Evolutionary conservation across 2,888 invertebrate genomes (phyloP), one percentile per base, ranked within the genome.

Genomic region (Sinhomidia bicolor): DNA sequence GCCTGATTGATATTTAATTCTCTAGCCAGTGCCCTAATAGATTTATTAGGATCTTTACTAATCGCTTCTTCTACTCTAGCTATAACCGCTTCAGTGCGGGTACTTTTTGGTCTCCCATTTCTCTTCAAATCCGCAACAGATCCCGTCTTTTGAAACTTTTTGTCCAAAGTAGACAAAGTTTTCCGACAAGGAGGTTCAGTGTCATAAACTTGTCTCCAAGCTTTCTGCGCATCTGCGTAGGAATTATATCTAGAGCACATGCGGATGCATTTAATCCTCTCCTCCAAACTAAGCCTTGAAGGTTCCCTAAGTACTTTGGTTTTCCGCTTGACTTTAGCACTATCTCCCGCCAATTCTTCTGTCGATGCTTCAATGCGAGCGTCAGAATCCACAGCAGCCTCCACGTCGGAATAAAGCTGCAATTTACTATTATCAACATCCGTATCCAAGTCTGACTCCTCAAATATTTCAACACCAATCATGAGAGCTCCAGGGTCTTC

Each of bases 61-160:
- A 92, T 54, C 1, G 92, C 92, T 12, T 87, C 90, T 78, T 91
- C 91, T 1, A 92, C 92, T 14, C 88, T 78, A 7, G 90, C 89
- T 3, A 92, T 68, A n/a, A 86, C 89, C 0, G 87, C 89, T 9
- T 90, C 91, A 44, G 89, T 91, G 51, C 91, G 62, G 0, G 91
- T 90, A 0, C 90, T 71, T 74, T 92, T 92, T 0, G 92, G 92
- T 26, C 90, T 74, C 0, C 92, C 91, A 62, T 76, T 90, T n/a
- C 92, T 76, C 0, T 44, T 74, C 65, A 92, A 86, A 82, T 92
- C 92, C 7, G 91, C 90, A 0, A 92, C 91, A 1, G 90, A 90
- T 1, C 92, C 92, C 32, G 92, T 92, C 47, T 88, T 90, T 57
- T 90, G 82, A 82, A 92, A 92, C 68, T 92, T 92, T 74, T 92